Evolutionary conservation across 2,797 vertebrate species (phyloP), one percentile per base, ranked within the genome.

Genomic region (Pitangus sulphuratus): DNA sequence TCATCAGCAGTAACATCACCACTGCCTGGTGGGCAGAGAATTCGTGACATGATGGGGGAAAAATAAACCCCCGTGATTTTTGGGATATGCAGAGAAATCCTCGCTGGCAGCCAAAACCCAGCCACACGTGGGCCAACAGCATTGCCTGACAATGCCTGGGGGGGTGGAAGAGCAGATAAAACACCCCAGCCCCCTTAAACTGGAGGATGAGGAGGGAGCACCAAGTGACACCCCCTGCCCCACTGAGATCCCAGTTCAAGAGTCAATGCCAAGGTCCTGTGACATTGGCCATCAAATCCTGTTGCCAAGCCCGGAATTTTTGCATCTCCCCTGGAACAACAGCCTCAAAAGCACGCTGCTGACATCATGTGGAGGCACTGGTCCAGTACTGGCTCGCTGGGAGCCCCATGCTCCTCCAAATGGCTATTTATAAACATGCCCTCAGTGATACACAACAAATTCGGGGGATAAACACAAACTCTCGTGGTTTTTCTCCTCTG

Each of bases 341-440:
- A 31, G 44, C 72, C 92, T 50, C 74, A 3, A n/a, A 31, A 85
- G 71, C 11, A 60, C 65, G 6, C 84, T 91, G 33, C 89, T 94
- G 90, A 89, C 94, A 86, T 87, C 90, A 71, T n/a, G 87, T 77
- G 89, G 91, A 89, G 69, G 72, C 85, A 56, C 50, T 2, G 62
- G 25, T 72, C 84, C 71, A 92, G n/a, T 21, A 20, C 68, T 14
- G 56, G 8, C 74, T 84, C 56, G 2, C 58, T 4, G 6, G 4
- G 40, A 90, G 78, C 6, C 45, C 42, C 82, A 61, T 39, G 2
- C 72, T 78, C 70, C 53, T 80, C 60, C 56, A 22, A 30, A 50
- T 8, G 2, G 22, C 30, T 76, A 21, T 26, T 19, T 39, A 89
- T 89, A 78, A 65, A 58, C 87, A 45, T 4, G 0, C 57, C 16